These are phyloP conservation scores for Falco biarmicus DNA, from an alignment of 2,797 vertebrate species.

Conservation along the genomic window DNA sequence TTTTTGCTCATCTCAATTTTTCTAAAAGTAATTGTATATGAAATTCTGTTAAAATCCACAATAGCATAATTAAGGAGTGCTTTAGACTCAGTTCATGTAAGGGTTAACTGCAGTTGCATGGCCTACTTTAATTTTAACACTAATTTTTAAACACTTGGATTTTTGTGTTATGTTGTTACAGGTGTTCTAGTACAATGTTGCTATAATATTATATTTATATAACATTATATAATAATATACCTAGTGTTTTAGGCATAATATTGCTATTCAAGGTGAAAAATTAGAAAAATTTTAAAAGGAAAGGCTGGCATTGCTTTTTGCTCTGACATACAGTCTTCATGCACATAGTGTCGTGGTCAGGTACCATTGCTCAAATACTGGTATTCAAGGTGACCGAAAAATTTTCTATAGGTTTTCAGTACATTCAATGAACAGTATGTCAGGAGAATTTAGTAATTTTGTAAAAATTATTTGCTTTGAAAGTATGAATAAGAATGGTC, in stretches of 20 bases:
- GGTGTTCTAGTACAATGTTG: not conserved
- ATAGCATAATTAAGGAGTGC: not conserved
- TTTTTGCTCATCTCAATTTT: not conserved
- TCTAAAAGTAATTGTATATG: not conserved
- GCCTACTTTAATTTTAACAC: not conserved
- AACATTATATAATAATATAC: too few relatives aligned
- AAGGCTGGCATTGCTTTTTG: not conserved
- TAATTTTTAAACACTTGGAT: not conserved
- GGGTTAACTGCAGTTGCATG: not conserved
- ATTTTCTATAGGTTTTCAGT: not conserved
- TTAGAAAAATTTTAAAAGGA: not conserved
- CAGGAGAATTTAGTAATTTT: not conserved
- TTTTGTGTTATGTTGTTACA: not conserved
- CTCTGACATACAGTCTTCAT: not conserved
- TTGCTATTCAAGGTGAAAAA: not conserved
- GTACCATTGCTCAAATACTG: not conserved
- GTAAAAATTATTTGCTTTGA: not conserved
- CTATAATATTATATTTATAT: not conserved
- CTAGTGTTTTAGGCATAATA: not conserved
- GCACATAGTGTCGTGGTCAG: not conserved
- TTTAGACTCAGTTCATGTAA: not conserved
- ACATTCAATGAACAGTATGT: not conserved
- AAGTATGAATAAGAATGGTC: fast-evolving
- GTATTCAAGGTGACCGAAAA: not conserved
- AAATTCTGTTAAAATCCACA: not conserved